Percentiles rank a stretch among this genome's conserved stretches.
phyloP scores from a whole-genome alignment of 1,140 invertebrate genomes.

The Drosophila nigromelanica region DNA sequence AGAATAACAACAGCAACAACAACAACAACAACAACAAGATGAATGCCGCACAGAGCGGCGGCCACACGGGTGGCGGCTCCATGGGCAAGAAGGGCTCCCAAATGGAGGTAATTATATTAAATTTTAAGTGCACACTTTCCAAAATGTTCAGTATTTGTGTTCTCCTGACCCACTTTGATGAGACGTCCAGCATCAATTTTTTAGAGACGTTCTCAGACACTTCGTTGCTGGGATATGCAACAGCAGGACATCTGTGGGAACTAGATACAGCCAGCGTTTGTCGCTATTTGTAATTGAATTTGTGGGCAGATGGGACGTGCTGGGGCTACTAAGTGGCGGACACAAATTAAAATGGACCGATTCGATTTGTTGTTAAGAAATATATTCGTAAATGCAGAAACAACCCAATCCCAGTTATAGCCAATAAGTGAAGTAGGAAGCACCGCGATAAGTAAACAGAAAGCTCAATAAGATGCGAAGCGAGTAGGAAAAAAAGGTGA shows the following conservation, averaged over 20 bases:
- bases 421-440: neutral
- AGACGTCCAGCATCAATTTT: neutral
- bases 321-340: slow-evolving; percentile 24
- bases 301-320: slow-evolving; percentile 26
- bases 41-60: slow-evolving; percentile 85
- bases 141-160: slow-evolving; percentile 3
- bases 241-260: neutral
- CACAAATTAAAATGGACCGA: slow-evolving; percentile 44
- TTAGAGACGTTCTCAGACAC: neutral
- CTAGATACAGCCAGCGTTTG: neutral
- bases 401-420: neutral
- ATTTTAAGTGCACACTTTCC: slow-evolving; percentile 43
- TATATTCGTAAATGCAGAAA: neutral
- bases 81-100: slow-evolving; percentile 84
- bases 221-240: neutral
- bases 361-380: slow-evolving; percentile 29
- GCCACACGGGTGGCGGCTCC: slow-evolving; percentile 80
- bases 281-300: slow-evolving; percentile 47
- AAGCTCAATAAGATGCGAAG: neutral
- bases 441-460: neutral
- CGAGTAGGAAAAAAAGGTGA: neutral
- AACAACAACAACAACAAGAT: slow-evolving; percentile 51
- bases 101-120: slow-evolving; percentile 84
- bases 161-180: neutral
- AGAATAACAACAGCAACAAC: slow-evolving; percentile 9